These are phyloP conservation scores for Blastobasis adustella DNA, from an alignment of 2,888 invertebrate genomes.

Conservation along the genomic window DNA sequence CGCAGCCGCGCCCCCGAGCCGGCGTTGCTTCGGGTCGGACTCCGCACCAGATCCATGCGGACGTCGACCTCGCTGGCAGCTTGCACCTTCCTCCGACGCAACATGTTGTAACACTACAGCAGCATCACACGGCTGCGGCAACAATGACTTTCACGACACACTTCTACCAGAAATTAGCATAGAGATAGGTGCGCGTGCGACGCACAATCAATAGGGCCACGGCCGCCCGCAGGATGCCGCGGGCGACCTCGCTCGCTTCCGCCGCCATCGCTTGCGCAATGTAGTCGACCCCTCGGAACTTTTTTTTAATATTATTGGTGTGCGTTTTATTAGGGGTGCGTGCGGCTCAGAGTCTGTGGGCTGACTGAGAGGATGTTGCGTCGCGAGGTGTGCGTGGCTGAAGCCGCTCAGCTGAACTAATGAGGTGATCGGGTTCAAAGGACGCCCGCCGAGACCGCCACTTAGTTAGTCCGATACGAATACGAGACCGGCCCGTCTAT, in stretches of 20 bases:
- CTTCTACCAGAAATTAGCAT: slow-evolving; percentile 57
- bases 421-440: slow-evolving; percentile 70
- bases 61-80: slow-evolving; percentile 63
- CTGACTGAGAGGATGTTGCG: slow-evolving; percentile 56
- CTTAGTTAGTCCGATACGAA: slow-evolving; percentile 39
- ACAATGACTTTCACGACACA: slow-evolving; percentile 49
- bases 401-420: slow-evolving; percentile 62
- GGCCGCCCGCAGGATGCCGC: slow-evolving; percentile 68
- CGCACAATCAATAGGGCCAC: slow-evolving; percentile 60
- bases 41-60: slow-evolving; percentile 72
- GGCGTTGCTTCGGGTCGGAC: slow-evolving; percentile 48
- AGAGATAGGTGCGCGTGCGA: slow-evolving; percentile 51
- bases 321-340: slow-evolving; percentile 35
- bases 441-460: slow-evolving; percentile 47
- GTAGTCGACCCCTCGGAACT: slow-evolving; percentile 28
- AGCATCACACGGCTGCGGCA: slow-evolving; percentile 36
- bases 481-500: neutral
- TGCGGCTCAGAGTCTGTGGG: slow-evolving; percentile 51
- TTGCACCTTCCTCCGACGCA: slow-evolving; percentile 55
- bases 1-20: slow-evolving; percentile 61
- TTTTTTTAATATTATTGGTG: slow-evolving; percentile 18
- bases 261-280: slow-evolving; percentile 57
- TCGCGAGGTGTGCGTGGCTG: slow-evolving; percentile 46
- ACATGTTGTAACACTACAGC: slow-evolving; percentile 33
- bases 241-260: slow-evolving; percentile 61